Evolutionary conservation across 2,888 invertebrate genomes (phyloP).

Genomic region (Acleris emargana): DNA sequence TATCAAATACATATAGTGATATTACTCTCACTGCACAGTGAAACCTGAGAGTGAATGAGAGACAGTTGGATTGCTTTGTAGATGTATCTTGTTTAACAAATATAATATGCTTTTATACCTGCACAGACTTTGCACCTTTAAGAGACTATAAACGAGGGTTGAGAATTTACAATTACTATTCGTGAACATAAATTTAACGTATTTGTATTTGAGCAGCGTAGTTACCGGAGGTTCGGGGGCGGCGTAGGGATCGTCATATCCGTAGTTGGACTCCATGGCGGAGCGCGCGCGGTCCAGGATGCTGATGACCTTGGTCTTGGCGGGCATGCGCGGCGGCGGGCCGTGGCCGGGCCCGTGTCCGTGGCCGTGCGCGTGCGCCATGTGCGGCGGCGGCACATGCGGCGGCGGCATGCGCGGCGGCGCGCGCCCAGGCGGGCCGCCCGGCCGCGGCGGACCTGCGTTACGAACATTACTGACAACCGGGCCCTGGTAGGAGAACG

Average conservation of each 20-base stretch:
- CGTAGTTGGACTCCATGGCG: slow-evolving; percentile 90
- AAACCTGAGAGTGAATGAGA: no score
- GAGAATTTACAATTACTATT: no score
- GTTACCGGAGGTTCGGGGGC: slow-evolving; percentile 64
- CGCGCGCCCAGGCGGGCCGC: slow-evolving; percentile 13
- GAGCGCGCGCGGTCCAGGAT: slow-evolving; percentile 91
- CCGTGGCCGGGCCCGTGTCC: slow-evolving; percentile 52
- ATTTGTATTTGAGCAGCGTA: slow-evolving; percentile 15
- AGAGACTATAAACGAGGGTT: no score
- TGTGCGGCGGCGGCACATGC: slow-evolving; percentile 42
- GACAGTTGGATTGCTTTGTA: no score
- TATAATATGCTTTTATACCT: no score
- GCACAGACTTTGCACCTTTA: no score
- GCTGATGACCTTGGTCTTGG: slow-evolving; percentile 92
- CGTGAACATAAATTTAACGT: no score
- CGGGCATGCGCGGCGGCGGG: slow-evolving; percentile 68
- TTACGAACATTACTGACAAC: slow-evolving; percentile 39
- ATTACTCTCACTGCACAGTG: no score
- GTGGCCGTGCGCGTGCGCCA: slow-evolving; percentile 50
- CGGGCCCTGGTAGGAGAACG: slow-evolving; percentile 53
- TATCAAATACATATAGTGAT: no score
- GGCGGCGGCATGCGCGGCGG: slow-evolving; percentile 17
- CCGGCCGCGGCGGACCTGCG: slow-evolving; percentile 11
- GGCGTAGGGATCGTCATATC: slow-evolving; percentile 79
- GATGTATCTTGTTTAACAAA: no score